A percentile compares a stretch with the other conserved stretches of the same genome.
These are phyloP conservation scores for Pammene aurita DNA, from an alignment of 2,888 invertebrate genomes.

Conservation along the genomic window DNA sequence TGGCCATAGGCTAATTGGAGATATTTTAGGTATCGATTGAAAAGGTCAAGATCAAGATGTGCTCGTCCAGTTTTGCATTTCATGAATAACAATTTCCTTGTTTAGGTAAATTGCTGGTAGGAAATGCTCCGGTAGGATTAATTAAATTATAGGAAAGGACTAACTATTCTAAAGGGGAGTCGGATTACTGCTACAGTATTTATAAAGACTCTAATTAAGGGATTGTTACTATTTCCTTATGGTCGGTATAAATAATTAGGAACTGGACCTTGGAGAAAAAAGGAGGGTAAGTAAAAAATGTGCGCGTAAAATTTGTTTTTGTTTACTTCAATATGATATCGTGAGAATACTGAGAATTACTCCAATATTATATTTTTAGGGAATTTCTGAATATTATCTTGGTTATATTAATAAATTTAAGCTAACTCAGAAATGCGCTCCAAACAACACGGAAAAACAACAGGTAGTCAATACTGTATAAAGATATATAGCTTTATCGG, in stretches of 20 bases:
- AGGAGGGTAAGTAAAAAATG: neutral
- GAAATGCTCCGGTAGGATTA: constrained; percentile 5
- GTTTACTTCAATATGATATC: too few species aligned
- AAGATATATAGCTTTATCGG: too few species aligned
- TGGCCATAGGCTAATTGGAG: constrained; percentile 18
- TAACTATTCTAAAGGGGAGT: constrained; percentile 1
- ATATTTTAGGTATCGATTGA: constrained; percentile 19
- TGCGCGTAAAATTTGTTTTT: too few species aligned
- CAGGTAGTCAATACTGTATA: too few species aligned
- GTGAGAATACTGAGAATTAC: too few species aligned
- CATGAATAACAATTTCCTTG: constrained; percentile 36
- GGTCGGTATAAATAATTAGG: neutral
- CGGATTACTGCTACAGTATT: neutral
- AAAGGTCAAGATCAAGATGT: constrained; percentile 7
- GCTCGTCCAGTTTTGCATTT: constrained; percentile 21
- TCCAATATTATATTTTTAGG: too few species aligned
- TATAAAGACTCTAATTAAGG: neutral
- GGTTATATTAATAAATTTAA: too few species aligned
- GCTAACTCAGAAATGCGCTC: too few species aligned
- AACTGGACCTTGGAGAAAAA: neutral
- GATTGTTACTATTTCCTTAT: neutral
- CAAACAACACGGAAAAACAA: too few species aligned
- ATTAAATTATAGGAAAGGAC: constrained; percentile 2
- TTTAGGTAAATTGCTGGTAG: constrained; percentile 15
- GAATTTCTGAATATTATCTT: too few species aligned